Evolutionary conservation across 2,888 invertebrate species (phyloP), one percentile per base, ranked within the genome.

Genomic region (Xanthia icteritia): DNA sequence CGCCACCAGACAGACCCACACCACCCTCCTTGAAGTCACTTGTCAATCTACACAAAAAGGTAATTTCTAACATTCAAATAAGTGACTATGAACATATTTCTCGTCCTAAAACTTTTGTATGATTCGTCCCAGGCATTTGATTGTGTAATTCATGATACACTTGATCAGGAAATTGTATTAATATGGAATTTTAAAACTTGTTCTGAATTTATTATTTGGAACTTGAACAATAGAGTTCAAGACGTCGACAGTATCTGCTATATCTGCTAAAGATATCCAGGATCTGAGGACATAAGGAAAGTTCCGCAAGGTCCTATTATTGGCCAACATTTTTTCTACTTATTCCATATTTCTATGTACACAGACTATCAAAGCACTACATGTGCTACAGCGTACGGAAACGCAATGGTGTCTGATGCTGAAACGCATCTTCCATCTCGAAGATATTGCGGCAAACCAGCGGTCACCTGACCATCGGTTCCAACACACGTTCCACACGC

Each of bases 391-490:
- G 94, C 97, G 99, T 82, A 99, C 99, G 6, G 99, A 99, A 94
- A 99, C 99, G 0, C 99, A 99, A 92, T 99, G 99, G 99, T 98
- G 97, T 83, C 97, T 98, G 84, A 97, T 99, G 93, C 97, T 99
- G 76, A 97, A 98, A 87, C 97, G 98, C 79, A 98, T 98, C 73
- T 97, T 98, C 89, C 97, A 98, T 89, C 96, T 99, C 85, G 99
- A 99, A 94, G 99, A 99, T 93, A 97, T 99, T 23, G 97, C 98
- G 9, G 97, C 97, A 83, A 99, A 99, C 96, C 97, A 94, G 45
- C 96, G 97, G 58, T 97, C 97, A 0, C 95, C 96, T 0, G 97
- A 97, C 83, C 93, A 93, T 2, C 94, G 97, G 31, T 97, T 97
- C 86, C 97, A 98, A 92, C 97, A 98, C 78, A 97, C 98, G 13